Base-by-base conservation (phyloP, 1,140 invertebrate genomes). In the Drosophila eugracilis region DNA sequence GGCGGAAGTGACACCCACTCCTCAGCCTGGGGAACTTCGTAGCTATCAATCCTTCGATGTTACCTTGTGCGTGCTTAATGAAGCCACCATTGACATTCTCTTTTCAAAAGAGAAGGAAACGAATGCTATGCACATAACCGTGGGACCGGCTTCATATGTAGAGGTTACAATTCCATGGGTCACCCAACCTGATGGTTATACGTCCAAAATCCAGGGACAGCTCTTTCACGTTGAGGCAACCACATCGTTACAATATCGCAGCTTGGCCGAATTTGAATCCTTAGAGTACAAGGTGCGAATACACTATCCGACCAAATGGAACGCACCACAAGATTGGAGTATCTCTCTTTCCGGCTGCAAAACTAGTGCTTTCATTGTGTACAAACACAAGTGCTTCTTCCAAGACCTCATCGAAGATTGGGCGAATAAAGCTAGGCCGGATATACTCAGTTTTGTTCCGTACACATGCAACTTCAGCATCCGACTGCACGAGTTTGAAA, bases 41-140 rank as follows among this genome's bases (percentile, higher is more conserved):
- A 95, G 95, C 78, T 97, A 96, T 89, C 97, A 98, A 80, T 96
- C 96, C 4, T 98, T 99, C 92, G 97, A 99, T 91, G 95, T 99
- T 42, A 94, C 97, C 57, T 92, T 99, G 34, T 97, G 96, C 42
- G 97, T 98, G 17, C 92, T 98, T 7, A 96, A 96, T 78, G 97
- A 98, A 91, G 97, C 97, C 0, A 98, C 97, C 1, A 96, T 99
- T 50, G 98, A 99, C 91, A 96, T 99, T 81, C 93, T 99, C 3
- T 99, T 99, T 91, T 98, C 97, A 5, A 99, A 99, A 93, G 96
- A 98, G 88, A 97, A 97, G 92, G 97, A 98, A 93, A 99, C 98
- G 0, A 99, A 99, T 92, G 98, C 97, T 14, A 95, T 99, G 66
- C 98, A 99, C 91, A 96, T 99, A 83, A 98, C 98, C 79, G 95